Evolutionary conservation across 2,113 vertebrate species (phyloP), one percentile per base, ranked within the genome.

Genomic region (Microtus richardsoni): DNA sequence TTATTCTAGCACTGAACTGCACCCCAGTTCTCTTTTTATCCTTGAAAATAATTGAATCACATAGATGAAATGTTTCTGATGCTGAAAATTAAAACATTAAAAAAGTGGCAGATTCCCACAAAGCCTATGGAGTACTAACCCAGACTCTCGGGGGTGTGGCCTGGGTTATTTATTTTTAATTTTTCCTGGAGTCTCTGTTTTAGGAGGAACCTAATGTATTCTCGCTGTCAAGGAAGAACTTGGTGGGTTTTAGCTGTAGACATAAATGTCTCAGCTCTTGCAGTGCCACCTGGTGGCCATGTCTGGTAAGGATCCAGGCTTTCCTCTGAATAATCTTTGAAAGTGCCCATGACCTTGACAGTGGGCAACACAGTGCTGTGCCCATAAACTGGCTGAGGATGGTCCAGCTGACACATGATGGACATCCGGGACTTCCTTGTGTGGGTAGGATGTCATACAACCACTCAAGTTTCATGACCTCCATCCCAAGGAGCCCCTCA

Each of bases 261-360:
- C 75, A 24, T 75, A 24, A 47, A 80, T 16, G 28, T 10, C 47
- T 54, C 33, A 9, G 24, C 1, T 49, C 73, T 44, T 68, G 54
- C 64, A 96, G 90, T 73, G 75, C 97, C 97, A 94, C 84, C 97
- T 98, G 88, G 94, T 96, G 97, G 96, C 21, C 36, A 1, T 8
- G 6, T 83, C 62, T 83, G 54, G 54, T 28, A 84, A 39, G 52
- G 74, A 5, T 89, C 33, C 33, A 60, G 60, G 33, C 49, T 47
- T 60, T 30, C 66, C 47, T 88, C 30, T 26, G n/a, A 88, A 94
- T 75, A 77, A 54, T 39, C 41, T n/a, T 41, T 24, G 28, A 30
- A 4, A 13, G 58, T 5, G 19, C 39, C 8, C 5, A 1, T n/a
- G 26, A 85, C 4, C 5, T 73, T 47, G 82, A 77, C 11, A 13